Conservation (phyloP, 1,140 invertebrate species). For the Drosophila saltans region DNA sequence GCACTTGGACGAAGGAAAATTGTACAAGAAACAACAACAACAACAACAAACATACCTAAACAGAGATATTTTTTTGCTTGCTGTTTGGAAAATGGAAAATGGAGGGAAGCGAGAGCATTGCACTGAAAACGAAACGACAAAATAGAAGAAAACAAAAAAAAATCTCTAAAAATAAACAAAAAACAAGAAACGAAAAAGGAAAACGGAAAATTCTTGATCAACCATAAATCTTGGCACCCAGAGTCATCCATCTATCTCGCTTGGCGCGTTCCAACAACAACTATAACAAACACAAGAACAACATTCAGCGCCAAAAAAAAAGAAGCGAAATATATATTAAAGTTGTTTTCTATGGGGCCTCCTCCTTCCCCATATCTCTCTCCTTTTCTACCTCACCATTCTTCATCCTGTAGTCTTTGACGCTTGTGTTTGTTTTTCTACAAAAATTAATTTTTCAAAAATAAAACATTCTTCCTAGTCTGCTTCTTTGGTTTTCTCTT, state of each 20-base stretch:
- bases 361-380: conserved; percentile 2
- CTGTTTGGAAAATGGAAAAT: conserved; percentile 2
- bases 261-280: conserved; percentile 74
- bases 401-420: background rate
- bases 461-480: conserved; percentile 67
- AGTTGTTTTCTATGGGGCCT: conserved; percentile 63
- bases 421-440: conserved; percentile 55
- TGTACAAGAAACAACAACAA: background rate
- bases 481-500: conserved; percentile 30
- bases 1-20: conserved; percentile 47
- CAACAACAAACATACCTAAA: conserved; percentile 26
- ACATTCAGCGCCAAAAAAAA: conserved; percentile 65
- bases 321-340: background rate
- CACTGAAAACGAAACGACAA: conserved; percentile 52
- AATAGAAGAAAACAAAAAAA: conserved; percentile 53
- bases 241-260: conserved; percentile 81
- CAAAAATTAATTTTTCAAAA: conserved; percentile 72
- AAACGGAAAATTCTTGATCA: conserved; percentile 81
- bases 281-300: background rate
- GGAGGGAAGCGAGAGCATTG: conserved; percentile 39
- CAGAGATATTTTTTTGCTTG: conserved; percentile 19
- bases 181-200: conserved; percentile 38
- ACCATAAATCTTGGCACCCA: conserved; percentile 82
- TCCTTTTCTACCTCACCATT: background rate
- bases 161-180: conserved; percentile 51